Base-by-base conservation (phyloP, 2,888 invertebrate species). In the Kryphioiulus occultus region DNA sequence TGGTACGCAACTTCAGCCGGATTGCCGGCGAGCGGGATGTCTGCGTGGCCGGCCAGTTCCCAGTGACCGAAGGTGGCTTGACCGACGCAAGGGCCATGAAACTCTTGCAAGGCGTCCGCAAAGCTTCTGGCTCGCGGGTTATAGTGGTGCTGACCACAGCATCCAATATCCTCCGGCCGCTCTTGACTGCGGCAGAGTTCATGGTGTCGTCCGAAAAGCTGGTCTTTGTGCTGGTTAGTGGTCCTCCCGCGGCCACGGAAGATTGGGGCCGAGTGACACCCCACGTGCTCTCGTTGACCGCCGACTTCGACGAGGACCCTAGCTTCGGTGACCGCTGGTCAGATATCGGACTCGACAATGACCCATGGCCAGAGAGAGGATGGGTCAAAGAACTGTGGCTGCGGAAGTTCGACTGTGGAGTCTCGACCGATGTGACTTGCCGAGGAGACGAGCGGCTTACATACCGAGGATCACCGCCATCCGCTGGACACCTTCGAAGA, bases 381-480 rank as follows among this genome's bases (percentile, higher is more conserved):
- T 92, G 92, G 92, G 92, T 92, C 87, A 91, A 92, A 83, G 92
- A 92, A 82, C 91, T 92, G 59, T 92, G 91, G 90, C 92, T 92
- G 89, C 90, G 90, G 2, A 88, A 91, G 12, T 90, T 91, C 87
- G 89, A 91, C 88, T 92, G 92, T 89, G 90, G 91, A 44, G 90
- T 92, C 35, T 89, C 91, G 0, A 89, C 90, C 4, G 90, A 90
- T 87, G 90, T 90, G 42, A 89, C 90, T 44, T 92, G 92, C 88
- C 89, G 89, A 0, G 90, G 90, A 4, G 88, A 90, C 10, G 92
- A 91, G 88, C 86, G 85, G n/a, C 90, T 91, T 59, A 90, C 89
- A 0, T 90, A 90, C 42, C 89, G 88, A 82, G 90, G 90, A 90
- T 89, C 91, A 22, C 89, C 91, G 90, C 85, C 91, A 91, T 89